Evolutionary conservation across 2,797 vertebrate genomes (phyloP), one percentile per base, ranked within the genome.

Genomic region (Pelochelys cantorii): DNA sequence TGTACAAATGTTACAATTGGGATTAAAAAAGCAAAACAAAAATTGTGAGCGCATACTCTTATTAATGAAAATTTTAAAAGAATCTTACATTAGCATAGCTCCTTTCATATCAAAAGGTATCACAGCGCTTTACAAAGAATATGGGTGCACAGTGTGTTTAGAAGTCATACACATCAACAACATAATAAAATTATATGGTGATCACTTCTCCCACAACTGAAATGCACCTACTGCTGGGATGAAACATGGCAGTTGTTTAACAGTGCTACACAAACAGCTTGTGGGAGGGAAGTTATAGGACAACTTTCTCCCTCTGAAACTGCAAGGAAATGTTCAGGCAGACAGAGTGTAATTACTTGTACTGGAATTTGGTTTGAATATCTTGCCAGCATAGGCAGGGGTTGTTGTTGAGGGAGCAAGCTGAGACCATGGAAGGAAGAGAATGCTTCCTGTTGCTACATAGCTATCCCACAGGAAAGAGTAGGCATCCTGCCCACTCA

Each of bases 401-500:
- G 83, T 82, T 78, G 88, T 83, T 88, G 59, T 13, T 88, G 93
- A 90, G 78, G 81, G 82, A 95, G 89, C 84, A 92, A 90, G 54
- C 86, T 84, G 80, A 87, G 81, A 93, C 90, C 37, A 4, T 34
- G 92, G 90, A 93, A 95, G 94, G 96, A 95, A 97, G 91, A 62
- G 59, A 81, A 14, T n/a, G 56, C 29, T 96, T 97, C 95, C 97
- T 96, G 90, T 68, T 79, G 29, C 82, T 95, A 60, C 3, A 87
- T 48, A 83, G 74, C 42, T 82, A 86, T 34, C 83, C 81, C 15
- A 90, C 89, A 94, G 94, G 94, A 96, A 96, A 80, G 84, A 86
- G 1, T 87, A n/a, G n/a, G 48, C 89, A 95, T 94, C 91, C 90
- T 94, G 92, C 90, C 93, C 84, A 79, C 85, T 94, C 94, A 93